These are phyloP conservation scores for Sebastes trivittatus DNA, from an alignment of 2,797 vertebrate genomes.

Conservation along the genomic window DNA sequence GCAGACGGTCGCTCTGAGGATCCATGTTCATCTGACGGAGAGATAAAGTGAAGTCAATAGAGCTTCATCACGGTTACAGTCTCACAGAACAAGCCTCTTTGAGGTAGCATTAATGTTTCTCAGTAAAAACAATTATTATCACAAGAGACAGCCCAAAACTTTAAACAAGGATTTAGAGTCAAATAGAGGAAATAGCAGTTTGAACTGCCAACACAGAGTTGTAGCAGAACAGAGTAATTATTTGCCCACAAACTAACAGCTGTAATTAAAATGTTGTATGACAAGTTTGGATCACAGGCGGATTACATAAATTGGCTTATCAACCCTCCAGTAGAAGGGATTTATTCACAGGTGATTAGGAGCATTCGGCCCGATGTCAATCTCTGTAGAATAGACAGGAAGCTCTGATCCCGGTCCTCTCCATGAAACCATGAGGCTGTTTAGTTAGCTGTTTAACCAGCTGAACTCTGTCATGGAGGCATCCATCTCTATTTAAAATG, in stretches of 20 bases:
- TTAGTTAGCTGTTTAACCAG: neutral
- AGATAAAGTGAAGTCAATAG: neutral
- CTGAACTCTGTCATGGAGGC: neutral
- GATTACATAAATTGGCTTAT: slow-evolving; percentile 52
- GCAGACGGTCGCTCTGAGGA: slow-evolving; percentile 82
- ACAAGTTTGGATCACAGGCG: slow-evolving; percentile 4
- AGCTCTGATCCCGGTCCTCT: slow-evolving; percentile 31
- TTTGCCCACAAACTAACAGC: slow-evolving; percentile 19
- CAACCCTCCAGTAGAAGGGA: slow-evolving; percentile 8
- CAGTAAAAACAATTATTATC: neutral
- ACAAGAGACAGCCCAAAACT: neutral
- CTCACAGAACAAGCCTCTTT: neutral
- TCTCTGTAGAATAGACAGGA: slow-evolving; percentile 21
- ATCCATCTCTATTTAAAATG: slow-evolving; percentile 2
- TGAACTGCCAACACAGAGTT: neutral
- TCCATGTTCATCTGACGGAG: slow-evolving; percentile 88
- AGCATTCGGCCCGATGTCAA: slow-evolving; percentile 34
- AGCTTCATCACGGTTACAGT: neutral
- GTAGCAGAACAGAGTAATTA: neutral
- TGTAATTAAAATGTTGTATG: slow-evolving; percentile 31
- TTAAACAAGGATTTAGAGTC: neutral
- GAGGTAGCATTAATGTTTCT: neutral
- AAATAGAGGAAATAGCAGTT: neutral
- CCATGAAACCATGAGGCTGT: slow-evolving; percentile 1
- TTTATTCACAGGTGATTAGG: slow-evolving; percentile 40